Base-by-base conservation (phyloP, 2,888 invertebrate genomes). In the Drosophila greeni region DNA sequence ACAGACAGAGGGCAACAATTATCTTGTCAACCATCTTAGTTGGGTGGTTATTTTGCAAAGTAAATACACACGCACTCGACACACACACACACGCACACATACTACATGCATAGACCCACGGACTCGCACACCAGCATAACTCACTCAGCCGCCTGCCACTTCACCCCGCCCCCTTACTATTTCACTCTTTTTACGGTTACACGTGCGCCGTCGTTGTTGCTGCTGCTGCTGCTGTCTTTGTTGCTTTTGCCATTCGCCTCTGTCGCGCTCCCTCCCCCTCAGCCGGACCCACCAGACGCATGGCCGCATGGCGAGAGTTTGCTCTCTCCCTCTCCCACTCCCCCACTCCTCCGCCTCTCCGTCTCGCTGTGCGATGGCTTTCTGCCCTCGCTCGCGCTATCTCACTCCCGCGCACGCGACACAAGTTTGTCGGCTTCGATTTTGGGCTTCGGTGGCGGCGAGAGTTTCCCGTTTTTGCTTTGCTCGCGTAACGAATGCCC, bases 121-220 rank as follows among this genome's bases (percentile, higher is more conserved):
- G 37, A 57, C 70, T 39, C 51, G 43, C 39, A 56, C 39, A 36
- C 45, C 29, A 47, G 31, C 45, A 47, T 47, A 31, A 47, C 29
- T 47, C 45, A 47, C 45, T 47, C 45, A 47, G 18, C 45, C 56
- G 53, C 42, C 52, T 20, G 36, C 47, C 47, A 52, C 47, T 45
- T 34, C 24, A n/a, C 5, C 24, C 37, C 43, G 40, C 24, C 42
- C 23, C 53, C 40, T 59, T 59, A 62, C 52, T 54, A 65, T 66
- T 68, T 68, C 66, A 72, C 77, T 76, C 72, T 80, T 83, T 78
- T 83, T 74, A 82, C 75, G 75, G 75, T 77, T 81, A 78, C 78
- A 78, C 78, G 78, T 78, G 78, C 82, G 82, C 75, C 71, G 71
- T 60, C 70, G 71, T 69, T 70, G 70, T 75, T 70, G 71, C 26